Base-by-base conservation (phyloP, 2,797 vertebrate genomes). In the Pangasius krempfi region DNA sequence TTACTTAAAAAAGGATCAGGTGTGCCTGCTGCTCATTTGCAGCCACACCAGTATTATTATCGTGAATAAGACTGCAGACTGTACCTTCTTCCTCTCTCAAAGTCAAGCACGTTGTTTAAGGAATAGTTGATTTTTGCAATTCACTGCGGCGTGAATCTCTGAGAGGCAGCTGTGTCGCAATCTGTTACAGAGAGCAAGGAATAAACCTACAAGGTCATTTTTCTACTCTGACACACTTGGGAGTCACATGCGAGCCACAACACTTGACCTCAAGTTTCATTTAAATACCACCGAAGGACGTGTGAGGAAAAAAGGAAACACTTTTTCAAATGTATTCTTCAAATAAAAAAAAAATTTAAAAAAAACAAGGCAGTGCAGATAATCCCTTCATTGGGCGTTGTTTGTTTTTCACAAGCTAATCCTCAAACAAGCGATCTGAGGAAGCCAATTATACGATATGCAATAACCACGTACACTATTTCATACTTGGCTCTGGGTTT, bases 161-260 rank as follows among this genome's bases (percentile, higher is more conserved):
- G 88, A 72, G 78, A 85, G 93, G 92, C 93, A 94, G 93, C 92
- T 94, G 94, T 87, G 91, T 88, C 64, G 52, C 92, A 94, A 88
- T 92, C 94, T 94, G 93, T 90, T 92, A 86, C 84, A 6, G 2
- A 88, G 58, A 86, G 87, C 33, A 40, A 91, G 82, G 75, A 54
- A 88, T 91, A 66, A 91, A 25, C 86, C 62, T 90, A 91, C 92
- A 94, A 93, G 93, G 91, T 93, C 90, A 93, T 70, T 75, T 9
- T 85, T 88, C 56, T 73, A 81, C 56, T 62, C 54, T 8, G 40
- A 72, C 75, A 60, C 85, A 80, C 86, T 78, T 88, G 86, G 88
- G 87, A 91, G 62, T 87, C 88, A 83, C 73, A 85, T 18, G 25
- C 5, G 33, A 89, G 89, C 33, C 58, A 73, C 75, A 75, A 86